Percentiles rank a stretch among this genome's conserved stretches.
phyloP scores from a whole-genome alignment of 2,888 invertebrate genomes.

The Escarpia spicata region DNA sequence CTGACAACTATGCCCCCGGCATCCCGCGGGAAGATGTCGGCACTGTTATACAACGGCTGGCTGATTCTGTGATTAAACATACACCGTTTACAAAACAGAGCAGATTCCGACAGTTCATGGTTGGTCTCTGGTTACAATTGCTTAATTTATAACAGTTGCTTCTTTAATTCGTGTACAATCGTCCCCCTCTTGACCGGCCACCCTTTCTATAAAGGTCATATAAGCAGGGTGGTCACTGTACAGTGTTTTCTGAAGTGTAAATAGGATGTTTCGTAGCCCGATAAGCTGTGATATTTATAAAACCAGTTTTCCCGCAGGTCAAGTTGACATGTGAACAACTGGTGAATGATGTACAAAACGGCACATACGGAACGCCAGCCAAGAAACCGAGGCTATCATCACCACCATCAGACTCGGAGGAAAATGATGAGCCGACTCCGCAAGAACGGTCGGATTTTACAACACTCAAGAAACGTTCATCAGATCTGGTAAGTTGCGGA shows the following conservation, averaged over 20 bases:
- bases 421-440: not conserved
- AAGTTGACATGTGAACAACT: constrained; percentile 2
- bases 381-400: constrained; percentile 17
- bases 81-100: not conserved
- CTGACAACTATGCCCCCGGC: not conserved
- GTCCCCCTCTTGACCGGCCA: not conserved
- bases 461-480: not conserved
- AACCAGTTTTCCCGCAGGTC: not conserved
- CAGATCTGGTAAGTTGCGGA: not conserved
- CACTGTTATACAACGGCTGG: not conserved
- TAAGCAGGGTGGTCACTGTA: too few species aligned
- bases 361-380: not conserved
- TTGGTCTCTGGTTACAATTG: not conserved
- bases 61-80: not conserved
- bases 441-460: not conserved
- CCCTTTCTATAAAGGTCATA: not conserved
- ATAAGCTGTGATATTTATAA: not conserved
- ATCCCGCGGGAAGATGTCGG: not conserved
- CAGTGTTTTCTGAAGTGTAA: too few species aligned
- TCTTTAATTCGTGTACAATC: not conserved
- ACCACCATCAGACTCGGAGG: not conserved
- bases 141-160: not conserved
- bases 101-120: not conserved
- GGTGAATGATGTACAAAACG: not conserved
- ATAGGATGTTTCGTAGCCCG: too few species aligned